Evolutionary conservation across 1,140 invertebrate genomes (phyloP).

Genomic region (Eumeta japonica): DNA sequence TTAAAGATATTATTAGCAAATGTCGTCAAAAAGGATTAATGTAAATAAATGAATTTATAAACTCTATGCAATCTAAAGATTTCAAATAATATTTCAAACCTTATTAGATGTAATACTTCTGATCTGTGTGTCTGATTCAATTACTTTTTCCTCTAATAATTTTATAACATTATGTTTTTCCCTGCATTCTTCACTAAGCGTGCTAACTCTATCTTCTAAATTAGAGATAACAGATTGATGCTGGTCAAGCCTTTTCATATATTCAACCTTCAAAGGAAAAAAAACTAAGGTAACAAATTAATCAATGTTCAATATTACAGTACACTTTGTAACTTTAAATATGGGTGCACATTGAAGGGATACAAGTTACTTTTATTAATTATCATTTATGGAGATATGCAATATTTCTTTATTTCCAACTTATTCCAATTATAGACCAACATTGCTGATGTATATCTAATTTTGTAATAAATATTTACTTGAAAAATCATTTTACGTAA

Average conservation of each 20-base stretch:
- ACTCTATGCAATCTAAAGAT: too few species aligned
- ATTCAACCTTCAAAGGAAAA: slow-evolving; percentile 26
- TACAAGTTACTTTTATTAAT: too few species aligned
- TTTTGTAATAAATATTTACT: too few species aligned
- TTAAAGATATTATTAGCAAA: too few species aligned
- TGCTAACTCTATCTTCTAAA: slow-evolving; percentile 26
- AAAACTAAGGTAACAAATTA: not conserved
- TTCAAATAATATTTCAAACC: slow-evolving; percentile 16
- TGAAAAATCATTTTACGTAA: too few species aligned
- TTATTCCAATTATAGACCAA: too few species aligned
- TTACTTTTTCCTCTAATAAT: slow-evolving; percentile 24
- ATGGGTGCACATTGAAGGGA: too few species aligned
- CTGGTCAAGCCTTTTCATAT: slow-evolving; percentile 35
- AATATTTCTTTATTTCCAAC: too few species aligned
- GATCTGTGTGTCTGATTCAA: slow-evolving; percentile 24
- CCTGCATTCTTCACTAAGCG: slow-evolving; percentile 18
- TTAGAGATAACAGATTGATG: slow-evolving; percentile 24
- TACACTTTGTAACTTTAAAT: too few species aligned
- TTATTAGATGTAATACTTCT: slow-evolving; percentile 21
- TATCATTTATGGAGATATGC: too few species aligned
- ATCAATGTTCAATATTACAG: slow-evolving; percentile 6
- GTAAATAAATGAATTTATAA: slow-evolving; percentile 5
- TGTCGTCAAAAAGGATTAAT: slow-evolving; percentile 12
- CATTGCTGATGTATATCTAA: too few species aligned
- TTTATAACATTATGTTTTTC: slow-evolving; percentile 34